A percentile compares a stretch with the other conserved stretches of the same genome.
Conservation (phyloP, 2,797 vertebrate species). For the Simalia tracyae region DNA sequence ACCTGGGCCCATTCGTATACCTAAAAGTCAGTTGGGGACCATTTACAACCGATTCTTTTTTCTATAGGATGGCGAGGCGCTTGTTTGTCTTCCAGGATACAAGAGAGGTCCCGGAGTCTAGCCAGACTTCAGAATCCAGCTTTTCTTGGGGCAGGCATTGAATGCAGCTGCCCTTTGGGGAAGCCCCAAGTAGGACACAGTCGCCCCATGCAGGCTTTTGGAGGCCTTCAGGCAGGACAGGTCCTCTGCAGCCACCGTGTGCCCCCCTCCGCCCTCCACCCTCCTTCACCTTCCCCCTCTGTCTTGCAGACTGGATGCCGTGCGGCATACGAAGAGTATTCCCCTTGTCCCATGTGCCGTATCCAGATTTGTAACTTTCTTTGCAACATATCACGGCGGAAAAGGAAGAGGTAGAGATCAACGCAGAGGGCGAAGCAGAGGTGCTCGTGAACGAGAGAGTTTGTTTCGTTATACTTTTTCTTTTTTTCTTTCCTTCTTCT, state of each 20-base stretch:
- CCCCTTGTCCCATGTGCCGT: conserved; percentile 91
- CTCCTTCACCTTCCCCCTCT: not conserved
- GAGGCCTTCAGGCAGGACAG: not conserved
- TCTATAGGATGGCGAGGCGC: not conserved
- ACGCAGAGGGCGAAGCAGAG: conserved; percentile 69
- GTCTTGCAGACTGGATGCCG: conserved; percentile 83
- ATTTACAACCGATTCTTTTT: not conserved
- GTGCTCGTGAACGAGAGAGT: conserved; percentile 47
- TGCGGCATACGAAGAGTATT: conserved; percentile 67
- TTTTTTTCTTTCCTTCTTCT: not conserved
- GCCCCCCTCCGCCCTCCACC: not conserved
- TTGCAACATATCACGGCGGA: conserved; percentile 86
- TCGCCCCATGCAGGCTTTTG: not conserved
- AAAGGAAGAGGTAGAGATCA: conserved; percentile 8
- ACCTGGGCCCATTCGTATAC: not conserved
- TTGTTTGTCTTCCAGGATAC: not conserved
- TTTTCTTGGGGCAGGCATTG: not conserved
- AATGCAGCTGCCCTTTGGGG: not conserved
- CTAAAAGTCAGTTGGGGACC: not conserved
- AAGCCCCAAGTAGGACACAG: not conserved
- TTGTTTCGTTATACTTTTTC: conserved; percentile 52
- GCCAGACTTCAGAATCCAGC: not conserved
- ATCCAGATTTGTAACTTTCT: conserved; percentile 91
- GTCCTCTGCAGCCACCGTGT: too few relatives aligned
- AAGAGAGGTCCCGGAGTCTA: not conserved